Conservation (phyloP, 1,140 invertebrate genomes). For the Meteorus sp. region DNA sequence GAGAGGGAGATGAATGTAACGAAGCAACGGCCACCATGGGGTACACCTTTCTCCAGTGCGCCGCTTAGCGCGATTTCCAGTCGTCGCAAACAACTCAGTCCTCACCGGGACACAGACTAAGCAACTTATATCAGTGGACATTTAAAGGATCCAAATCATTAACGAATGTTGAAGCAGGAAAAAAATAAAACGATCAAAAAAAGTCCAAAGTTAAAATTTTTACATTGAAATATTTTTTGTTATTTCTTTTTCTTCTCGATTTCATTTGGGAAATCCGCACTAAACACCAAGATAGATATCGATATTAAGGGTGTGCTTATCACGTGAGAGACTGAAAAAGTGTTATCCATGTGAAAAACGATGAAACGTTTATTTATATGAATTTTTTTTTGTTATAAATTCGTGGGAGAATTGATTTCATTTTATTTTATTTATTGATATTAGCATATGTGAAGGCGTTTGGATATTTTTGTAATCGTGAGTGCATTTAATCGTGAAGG, state of each 20-base stretch:
- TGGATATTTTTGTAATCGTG: too few species aligned
- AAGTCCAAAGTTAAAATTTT: neutral
- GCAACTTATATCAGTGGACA: conserved; percentile 46
- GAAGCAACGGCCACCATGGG: conserved; percentile 21
- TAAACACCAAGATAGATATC: too few species aligned
- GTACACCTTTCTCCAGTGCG: conserved; percentile 57
- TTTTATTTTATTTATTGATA: too few species aligned
- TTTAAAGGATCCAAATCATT: too few species aligned
- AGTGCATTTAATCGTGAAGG: conserved; percentile 14
- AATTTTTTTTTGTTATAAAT: too few species aligned
- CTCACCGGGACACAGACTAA: conserved; percentile 54
- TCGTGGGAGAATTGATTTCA: too few species aligned
- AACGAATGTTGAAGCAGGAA: conserved; percentile 45
- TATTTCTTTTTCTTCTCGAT: neutral
- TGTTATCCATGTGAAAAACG: conserved; percentile 8
- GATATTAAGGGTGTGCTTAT: neutral
- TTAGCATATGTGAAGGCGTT: too few species aligned
- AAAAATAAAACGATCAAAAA: neutral
- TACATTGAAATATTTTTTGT: too few species aligned
- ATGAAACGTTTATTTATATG: too few species aligned
- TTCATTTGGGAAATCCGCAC: neutral
- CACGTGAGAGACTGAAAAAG: conserved; percentile 8
- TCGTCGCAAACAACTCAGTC: conserved; percentile 33
- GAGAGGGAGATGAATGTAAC: conserved; percentile 11
- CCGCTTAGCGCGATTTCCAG: conserved; percentile 32